Conservation (phyloP, 2,113 vertebrate genomes). For the Chlorocebus sabaeus region DNA sequence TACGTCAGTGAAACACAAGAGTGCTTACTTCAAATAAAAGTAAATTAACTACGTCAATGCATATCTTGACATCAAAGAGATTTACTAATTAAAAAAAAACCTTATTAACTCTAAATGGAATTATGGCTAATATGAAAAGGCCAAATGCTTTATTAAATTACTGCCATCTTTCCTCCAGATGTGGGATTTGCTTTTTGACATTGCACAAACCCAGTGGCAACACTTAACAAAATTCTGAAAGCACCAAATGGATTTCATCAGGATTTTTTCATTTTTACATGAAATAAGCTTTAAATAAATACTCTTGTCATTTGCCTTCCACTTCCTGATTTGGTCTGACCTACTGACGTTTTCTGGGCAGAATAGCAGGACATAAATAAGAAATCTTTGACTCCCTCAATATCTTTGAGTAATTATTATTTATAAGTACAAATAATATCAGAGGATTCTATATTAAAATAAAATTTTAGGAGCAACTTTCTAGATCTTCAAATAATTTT, state of each 20-base stretch:
- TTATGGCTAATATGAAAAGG: conserved; percentile 52
- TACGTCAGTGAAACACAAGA: neutral
- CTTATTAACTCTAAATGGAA: conserved; percentile 36
- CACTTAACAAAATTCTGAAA: neutral
- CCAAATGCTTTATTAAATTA: conserved; percentile 29
- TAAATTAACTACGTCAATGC: neutral
- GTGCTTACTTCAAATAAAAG: conserved; percentile 28
- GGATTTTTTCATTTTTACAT: neutral
- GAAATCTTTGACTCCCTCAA: neutral
- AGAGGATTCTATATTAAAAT: neutral
- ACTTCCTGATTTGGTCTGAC: neutral
- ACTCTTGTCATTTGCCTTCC: neutral
- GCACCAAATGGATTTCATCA: conserved; percentile 25
- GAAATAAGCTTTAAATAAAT: neutral
- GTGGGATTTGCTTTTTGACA: conserved; percentile 41
- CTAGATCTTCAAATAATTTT: neutral
- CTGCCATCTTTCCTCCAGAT: conserved; percentile 25
- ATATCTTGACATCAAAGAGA: conserved; percentile 35
- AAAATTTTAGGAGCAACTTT: neutral
- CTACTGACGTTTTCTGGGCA: neutral
- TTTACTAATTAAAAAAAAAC: conserved; percentile 39
- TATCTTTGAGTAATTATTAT: neutral
- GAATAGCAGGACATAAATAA: neutral
- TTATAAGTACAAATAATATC: neutral
- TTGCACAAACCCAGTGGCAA: neutral